Evolutionary conservation across 2,888 invertebrate species (phyloP).

Genomic region (Mythimna impura): DNA sequence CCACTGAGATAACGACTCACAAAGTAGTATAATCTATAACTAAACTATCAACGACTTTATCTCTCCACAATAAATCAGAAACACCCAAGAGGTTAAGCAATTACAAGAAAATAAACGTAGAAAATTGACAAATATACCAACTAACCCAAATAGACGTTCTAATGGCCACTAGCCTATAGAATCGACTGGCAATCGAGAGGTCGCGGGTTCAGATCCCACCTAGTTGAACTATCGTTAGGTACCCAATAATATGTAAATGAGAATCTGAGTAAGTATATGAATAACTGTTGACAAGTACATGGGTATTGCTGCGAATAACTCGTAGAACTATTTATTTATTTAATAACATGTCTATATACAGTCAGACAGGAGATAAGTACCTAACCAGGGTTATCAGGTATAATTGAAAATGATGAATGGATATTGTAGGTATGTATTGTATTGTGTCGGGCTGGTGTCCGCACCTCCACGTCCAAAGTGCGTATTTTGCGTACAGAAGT

Average conservation of each 20-base stretch:
- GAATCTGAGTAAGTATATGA: slow-evolving; percentile 16
- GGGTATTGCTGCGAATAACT: not conserved
- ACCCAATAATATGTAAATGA: slow-evolving; percentile 13
- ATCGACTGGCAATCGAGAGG: slow-evolving; percentile 29
- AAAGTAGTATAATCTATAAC: not conserved
- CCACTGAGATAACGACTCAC: too few species aligned
- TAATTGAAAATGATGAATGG: too few species aligned
- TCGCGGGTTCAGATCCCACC: slow-evolving; percentile 31
- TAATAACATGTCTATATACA: too few species aligned
- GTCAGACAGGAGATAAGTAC: too few species aligned
- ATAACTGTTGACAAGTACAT: slow-evolving; percentile 2
- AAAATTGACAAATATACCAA: slow-evolving; percentile 39
- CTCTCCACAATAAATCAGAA: not conserved
- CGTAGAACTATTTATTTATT: too few species aligned
- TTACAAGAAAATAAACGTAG: slow-evolving; percentile 17
- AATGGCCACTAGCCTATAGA: slow-evolving; percentile 13
- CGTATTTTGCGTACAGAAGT: too few species aligned
- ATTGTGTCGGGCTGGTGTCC: too few species aligned
- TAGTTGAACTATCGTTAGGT: slow-evolving; percentile 41
- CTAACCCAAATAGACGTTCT: slow-evolving; percentile 28
- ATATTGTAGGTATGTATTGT: too few species aligned
- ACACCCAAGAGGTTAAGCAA: not conserved
- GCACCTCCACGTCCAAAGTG: too few species aligned
- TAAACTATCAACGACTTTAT: not conserved
- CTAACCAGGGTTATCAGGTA: too few species aligned